Percentiles rank a stretch among this genome's conserved stretches.
phyloP scores from a whole-genome alignment of 1,140 invertebrate species.

The Diorhabda elongata region DNA sequence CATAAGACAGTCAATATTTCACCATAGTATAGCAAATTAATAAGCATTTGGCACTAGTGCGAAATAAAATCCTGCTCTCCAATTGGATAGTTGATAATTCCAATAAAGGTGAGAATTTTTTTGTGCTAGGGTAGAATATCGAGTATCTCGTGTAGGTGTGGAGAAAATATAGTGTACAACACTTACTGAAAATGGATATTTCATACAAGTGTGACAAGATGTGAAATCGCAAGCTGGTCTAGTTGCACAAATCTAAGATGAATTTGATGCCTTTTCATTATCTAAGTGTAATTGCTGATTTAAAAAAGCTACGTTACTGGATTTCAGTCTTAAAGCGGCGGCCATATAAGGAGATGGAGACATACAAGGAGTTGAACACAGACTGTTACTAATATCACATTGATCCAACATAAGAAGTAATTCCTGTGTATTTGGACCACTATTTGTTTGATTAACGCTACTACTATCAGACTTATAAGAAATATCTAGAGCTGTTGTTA shows the following conservation, averaged over 20 bases:
- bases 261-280: conserved; percentile 29
- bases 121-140: no score
- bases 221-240: no score
- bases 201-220: no score
- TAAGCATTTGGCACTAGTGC: no score
- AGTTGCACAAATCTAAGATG: not conserved
- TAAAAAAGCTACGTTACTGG: conserved; percentile 69
- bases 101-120: no score
- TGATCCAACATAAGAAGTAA: conserved; percentile 86
- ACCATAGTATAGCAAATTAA: no score
- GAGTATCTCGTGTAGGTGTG: no score
- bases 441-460: conserved; percentile 54
- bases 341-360: conserved; percentile 71
- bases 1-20: no score
- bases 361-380: conserved; percentile 79
- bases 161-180: no score
- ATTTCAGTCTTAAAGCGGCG: conserved; percentile 63
- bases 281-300: conserved; percentile 58
- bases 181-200: no score
- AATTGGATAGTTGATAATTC: no score
- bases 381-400: conserved; percentile 83
- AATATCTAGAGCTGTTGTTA: conserved; percentile 90
- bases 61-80: no score
- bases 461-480: conserved; percentile 60
- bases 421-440: conserved; percentile 87